These are phyloP conservation scores for Pseudolycoriella hygida DNA, from an alignment of 2,888 invertebrate genomes.

Conservation along the genomic window DNA sequence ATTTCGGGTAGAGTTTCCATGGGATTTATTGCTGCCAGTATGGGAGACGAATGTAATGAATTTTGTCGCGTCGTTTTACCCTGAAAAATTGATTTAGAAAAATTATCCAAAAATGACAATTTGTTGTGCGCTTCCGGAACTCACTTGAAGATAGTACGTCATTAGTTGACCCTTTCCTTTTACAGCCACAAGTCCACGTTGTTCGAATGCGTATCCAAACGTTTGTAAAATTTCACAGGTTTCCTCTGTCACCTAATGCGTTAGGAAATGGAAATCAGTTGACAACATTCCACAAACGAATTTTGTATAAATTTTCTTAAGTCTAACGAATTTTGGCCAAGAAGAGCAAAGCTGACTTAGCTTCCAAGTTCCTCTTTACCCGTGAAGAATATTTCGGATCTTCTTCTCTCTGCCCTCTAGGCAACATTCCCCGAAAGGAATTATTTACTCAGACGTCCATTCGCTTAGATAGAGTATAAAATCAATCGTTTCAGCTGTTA, in stretches of 20 bases:
- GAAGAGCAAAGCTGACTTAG: too few relatives aligned
- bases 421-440: too few relatives aligned
- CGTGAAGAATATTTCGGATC: too few relatives aligned
- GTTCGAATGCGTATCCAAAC: constrained; percentile 86
- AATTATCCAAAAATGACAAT: background rate
- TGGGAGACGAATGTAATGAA: constrained; percentile 11
- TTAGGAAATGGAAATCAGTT: constrained; percentile 5
- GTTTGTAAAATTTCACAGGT: constrained; percentile 74
- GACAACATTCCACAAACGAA: background rate
- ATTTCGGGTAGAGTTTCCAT: constrained; percentile 30
- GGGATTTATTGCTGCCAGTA: constrained; percentile 13
- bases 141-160: constrained; percentile 76
- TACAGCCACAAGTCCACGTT: constrained; percentile 84
- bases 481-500: too few relatives aligned
- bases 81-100: background rate
- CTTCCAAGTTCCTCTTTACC: too few relatives aligned
- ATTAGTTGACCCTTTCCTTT: constrained; percentile 94
- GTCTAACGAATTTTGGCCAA: too few relatives aligned
- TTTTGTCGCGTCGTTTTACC: constrained; percentile 2
- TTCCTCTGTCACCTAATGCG: constrained; percentile 76
- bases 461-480: too few relatives aligned
- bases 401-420: too few relatives aligned
- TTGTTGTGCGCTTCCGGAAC: constrained; percentile 14
- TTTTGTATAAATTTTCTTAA: too few relatives aligned
- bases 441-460: too few relatives aligned